Evolutionary conservation across 2,113 vertebrate species (phyloP).

Genomic region (Nycticebus coucang): DNA sequence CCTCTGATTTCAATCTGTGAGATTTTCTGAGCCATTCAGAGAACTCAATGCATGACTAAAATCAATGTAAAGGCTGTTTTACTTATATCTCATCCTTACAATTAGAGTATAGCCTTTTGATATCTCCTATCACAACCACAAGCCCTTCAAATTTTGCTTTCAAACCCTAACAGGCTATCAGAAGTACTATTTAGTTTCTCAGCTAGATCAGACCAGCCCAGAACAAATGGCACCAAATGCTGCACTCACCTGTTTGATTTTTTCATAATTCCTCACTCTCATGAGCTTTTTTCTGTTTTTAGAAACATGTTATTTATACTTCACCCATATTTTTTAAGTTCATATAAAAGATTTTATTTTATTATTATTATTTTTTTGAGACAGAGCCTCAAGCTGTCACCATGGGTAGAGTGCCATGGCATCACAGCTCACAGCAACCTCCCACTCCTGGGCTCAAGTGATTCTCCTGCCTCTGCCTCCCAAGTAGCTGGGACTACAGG

Average conservation of each 20-base stretch:
- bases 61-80: neutral
- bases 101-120: neutral
- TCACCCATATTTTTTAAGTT: neutral
- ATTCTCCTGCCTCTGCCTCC: too few species aligned
- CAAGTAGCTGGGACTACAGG: too few species aligned
- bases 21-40: constrained; percentile 12
- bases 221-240: neutral
- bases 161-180: neutral
- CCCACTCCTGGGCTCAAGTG: too few species aligned
- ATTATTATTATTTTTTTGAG: too few species aligned
- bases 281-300: neutral
- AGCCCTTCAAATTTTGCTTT: neutral
- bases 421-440: too few species aligned
- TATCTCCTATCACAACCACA: neutral
- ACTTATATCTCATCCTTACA: neutral
- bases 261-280: neutral
- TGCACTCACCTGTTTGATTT: neutral
- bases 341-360: neutral
- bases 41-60: neutral
- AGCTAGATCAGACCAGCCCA: neutral
- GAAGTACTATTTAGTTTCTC: neutral
- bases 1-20: neutral
- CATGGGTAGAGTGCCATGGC: too few species aligned
- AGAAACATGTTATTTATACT: neutral
- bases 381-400: too few species aligned